Evolutionary conservation across 2,888 invertebrate genomes (phyloP), one percentile per base, ranked within the genome.

Genomic region (Syrphus vitripennis): DNA sequence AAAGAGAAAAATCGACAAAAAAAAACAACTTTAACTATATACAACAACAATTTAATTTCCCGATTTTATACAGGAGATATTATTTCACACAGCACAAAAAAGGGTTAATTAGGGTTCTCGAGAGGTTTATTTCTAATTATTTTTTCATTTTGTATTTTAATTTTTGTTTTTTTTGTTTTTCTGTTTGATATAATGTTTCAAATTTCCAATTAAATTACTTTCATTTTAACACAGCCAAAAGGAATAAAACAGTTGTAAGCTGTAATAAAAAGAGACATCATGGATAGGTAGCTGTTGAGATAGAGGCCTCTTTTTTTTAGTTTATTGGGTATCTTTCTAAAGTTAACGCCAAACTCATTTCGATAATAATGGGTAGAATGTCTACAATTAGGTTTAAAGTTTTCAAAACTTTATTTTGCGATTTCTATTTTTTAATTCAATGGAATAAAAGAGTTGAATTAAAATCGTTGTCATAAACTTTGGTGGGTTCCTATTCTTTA

Each of bases 21-120:
- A 45, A 65, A 61, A 50, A 67, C 19, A 65, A 67, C 16, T 48
- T 16, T 26, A 63, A 65, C 26, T 14, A 16, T 6, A 21, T n/a
- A 75, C 21, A 45, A 45, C 16, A 37, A 34, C 48, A 70, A n/a
- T 21, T n/a, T 21, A n/a, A 29, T 59, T 24, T 31, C 14, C 10
- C 61, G 21, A 45, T 61, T 69, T 31, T 59, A 59, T 24, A 42
- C 4, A 31, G 37, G 26, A 55, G 55, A 65, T 65, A 65, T 50
- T 57, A 71, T 50, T 77, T 78, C 24, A 71, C 24, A 71, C 45
- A 63, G 72, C 19, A 69, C 19, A 45, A 26, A 71, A 74, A 79
- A 69, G 63, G 55, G 74, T 79, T 83, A 79, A 83, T 83, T 74
- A 79, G 72, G 83, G 79, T 74, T 69, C 72, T 67, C 42, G 42